Evolutionary conservation across 2,797 vertebrate species (phyloP).

Genomic region (Knipowitschia caucasica): DNA sequence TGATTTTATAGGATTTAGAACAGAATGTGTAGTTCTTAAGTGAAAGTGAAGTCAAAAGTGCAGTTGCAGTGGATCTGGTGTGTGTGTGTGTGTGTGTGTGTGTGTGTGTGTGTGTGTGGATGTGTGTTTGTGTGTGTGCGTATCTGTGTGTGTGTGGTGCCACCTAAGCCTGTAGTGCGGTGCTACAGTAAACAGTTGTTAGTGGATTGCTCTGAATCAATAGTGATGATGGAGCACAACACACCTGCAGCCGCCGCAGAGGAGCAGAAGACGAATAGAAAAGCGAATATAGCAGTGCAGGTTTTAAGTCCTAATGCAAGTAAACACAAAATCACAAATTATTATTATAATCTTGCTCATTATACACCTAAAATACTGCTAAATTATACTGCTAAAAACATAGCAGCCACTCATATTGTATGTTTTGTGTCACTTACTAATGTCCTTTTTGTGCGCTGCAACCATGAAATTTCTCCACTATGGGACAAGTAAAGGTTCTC

Average conservation of each 20-base stretch:
- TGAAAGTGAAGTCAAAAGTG: constrained; percentile 4
- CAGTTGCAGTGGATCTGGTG: constrained; percentile 25
- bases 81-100: no score
- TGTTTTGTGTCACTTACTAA: no score
- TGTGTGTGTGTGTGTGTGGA: constrained; percentile 31
- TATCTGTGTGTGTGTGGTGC: no score
- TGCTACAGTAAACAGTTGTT: constrained; percentile 55
- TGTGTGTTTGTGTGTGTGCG: constrained; percentile 37
- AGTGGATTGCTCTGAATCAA: constrained; percentile 58
- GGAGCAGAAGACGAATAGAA: not conserved
- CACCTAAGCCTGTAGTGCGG: constrained; percentile 41
- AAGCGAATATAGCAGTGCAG: not conserved
- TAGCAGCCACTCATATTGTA: no score
- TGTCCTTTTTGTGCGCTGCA: no score
- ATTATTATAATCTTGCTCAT: no score
- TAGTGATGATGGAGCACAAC: constrained; percentile 47
- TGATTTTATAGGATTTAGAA: no score
- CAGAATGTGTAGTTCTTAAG: no score
- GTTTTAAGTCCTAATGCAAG: not conserved
- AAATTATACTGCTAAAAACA: no score
- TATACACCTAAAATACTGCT: no score
- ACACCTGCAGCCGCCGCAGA: not conserved
- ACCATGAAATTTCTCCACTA: no score
- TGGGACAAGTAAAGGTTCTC: no score
- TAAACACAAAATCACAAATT: not conserved